Evolutionary conservation across 2,113 vertebrate genomes (phyloP).

Genomic region (Tonatia bakeri): DNA sequence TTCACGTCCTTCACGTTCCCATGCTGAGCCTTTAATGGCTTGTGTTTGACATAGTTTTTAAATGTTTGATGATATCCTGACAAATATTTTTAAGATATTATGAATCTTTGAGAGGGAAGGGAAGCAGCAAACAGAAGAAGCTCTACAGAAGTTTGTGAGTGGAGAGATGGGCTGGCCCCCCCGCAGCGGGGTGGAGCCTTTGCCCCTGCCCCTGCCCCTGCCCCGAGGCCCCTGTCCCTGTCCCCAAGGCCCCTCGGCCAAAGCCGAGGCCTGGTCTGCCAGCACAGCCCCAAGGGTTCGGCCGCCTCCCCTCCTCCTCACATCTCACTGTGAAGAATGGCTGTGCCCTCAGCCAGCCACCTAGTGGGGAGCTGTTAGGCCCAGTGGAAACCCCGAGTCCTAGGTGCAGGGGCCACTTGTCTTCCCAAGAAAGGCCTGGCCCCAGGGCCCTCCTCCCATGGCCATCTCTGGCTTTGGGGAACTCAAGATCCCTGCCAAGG

Average conservation of each 20-base stretch:
- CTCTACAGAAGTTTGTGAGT: no score
- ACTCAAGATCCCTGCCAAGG: slow-evolving; percentile 38
- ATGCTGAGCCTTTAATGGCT: fast-evolving
- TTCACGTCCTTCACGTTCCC: neutral
- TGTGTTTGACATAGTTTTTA: neutral
- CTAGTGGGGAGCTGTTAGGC: neutral
- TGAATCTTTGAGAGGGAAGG: neutral
- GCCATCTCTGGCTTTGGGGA: slow-evolving; percentile 18
- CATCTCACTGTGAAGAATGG: neutral
- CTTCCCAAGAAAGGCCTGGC: fast-evolving
- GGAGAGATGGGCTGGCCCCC: neutral
- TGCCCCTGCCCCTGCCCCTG: neutral
- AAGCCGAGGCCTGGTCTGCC: neutral
- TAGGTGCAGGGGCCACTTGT: neutral
- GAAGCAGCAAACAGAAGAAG: neutral
- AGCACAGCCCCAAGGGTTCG: neutral
- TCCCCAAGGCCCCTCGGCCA: neutral
- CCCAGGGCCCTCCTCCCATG: neutral
- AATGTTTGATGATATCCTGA: neutral
- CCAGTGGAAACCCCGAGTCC: no score
- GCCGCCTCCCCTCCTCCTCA: neutral
- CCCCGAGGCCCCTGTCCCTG: neutral
- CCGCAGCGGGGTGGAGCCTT: neutral
- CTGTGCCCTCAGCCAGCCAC: neutral
- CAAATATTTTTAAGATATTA: neutral